Evolutionary conservation across 2,888 invertebrate species (phyloP).

Genomic region (Polyommatus iphigenia): DNA sequence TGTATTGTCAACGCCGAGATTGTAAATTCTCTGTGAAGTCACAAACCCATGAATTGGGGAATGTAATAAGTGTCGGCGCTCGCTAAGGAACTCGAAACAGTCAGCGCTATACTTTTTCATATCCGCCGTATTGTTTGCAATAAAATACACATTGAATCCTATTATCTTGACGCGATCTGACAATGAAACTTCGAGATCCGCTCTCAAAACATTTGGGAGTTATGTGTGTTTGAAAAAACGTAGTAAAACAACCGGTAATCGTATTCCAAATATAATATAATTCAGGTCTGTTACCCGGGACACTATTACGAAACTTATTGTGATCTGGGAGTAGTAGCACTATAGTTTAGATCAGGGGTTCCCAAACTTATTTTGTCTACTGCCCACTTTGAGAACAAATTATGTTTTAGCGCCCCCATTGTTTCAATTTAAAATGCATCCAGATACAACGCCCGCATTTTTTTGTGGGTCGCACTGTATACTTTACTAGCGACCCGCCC

Average conservation of each 20-base stretch:
- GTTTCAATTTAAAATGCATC: too few relatives aligned
- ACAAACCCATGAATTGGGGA: background rate
- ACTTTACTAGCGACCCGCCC: too few relatives aligned
- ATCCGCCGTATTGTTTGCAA: background rate
- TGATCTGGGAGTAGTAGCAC: too few relatives aligned
- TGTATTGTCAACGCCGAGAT: background rate
- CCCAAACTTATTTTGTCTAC: too few relatives aligned
- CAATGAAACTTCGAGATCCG: background rate
- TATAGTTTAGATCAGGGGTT: too few relatives aligned
- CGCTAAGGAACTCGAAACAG: conserved; percentile 1
- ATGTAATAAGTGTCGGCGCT: conserved; percentile 14
- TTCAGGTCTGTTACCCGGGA: too few relatives aligned
- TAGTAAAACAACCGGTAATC: background rate
- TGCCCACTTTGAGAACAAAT: too few relatives aligned
- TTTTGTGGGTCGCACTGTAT: too few relatives aligned
- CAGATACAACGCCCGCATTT: too few relatives aligned
- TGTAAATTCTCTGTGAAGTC: conserved; percentile 17
- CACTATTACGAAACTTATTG: too few relatives aligned
- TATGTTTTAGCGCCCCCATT: too few relatives aligned
- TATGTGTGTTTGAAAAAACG: background rate
- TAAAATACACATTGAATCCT: background rate
- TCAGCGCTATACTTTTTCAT: background rate
- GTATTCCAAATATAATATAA: background rate
- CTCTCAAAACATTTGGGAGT: background rate
- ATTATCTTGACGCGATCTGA: background rate